Base-by-base conservation (phyloP, 30 jellyfish, hydroid and myxozoan species). In the Aurelia sp. region DNA sequence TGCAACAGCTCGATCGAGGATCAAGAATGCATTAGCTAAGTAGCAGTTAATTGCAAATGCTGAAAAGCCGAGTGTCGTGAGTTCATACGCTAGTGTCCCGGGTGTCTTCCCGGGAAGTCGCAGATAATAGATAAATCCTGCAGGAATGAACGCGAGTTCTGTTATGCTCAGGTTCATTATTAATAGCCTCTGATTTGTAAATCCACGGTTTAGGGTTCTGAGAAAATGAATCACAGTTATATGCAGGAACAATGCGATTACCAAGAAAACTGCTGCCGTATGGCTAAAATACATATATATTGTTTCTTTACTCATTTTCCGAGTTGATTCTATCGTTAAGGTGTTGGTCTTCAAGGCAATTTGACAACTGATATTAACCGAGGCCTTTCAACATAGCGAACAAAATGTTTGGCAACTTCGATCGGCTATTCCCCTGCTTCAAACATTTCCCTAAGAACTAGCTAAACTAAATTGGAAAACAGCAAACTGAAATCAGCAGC, bases 1-100 rank as follows among this genome's bases (percentile, higher is more conserved):
- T 13, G 91, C 91, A 16, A 81, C 24, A 8, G 84, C 51, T 16
- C 91, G 91, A 22, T 81, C 91, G 4, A 67, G 61, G 19, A 67
- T 81, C 69, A 81, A 13, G 67, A 81, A 53, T 41, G 61, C 62
- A 50, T 67, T 81, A 22, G 91, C 91, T 17, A 67, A 19, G 76
- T 81, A 81, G 76, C 91, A 81, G 40, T 81, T 81, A 0, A 65
- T 15, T 4, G 91, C 91, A 13, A 67, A 22, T 5, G 76, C 84
- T 8, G 38, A 41, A 38, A 81, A 81, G 3, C 64, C 84, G 15
- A 81, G 53, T 3, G 91, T 35, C 6, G 52, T 41, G 19, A 81
- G 27, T 19, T 81, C 91, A 64, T 67, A 21, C 22, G 82, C 30
- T 15, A 67, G 44, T 8, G 84, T 81, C 48, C 76, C 91, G 17